Conservation (phyloP, 2,113 vertebrate species). For the Brachyhypopomus occidentalis region DNA sequence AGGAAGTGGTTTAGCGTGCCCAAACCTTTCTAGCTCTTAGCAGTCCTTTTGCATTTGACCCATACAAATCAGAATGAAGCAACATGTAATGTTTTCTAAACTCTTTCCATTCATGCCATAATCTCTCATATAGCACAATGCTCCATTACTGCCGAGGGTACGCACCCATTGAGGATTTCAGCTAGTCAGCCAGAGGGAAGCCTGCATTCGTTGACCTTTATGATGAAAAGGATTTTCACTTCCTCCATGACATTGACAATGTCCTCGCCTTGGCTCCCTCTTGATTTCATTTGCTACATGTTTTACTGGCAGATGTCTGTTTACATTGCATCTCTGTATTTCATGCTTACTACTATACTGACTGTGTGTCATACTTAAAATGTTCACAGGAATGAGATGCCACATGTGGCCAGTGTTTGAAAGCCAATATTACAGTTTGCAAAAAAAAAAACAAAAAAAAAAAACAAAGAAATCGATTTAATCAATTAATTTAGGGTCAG, state of each 20-base stretch:
- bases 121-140: background rate
- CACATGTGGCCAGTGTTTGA: background rate
- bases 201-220: conserved; percentile 9
- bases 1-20: too few species aligned
- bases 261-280: background rate
- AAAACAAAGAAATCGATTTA: background rate
- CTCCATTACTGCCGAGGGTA: background rate
- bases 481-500: background rate
- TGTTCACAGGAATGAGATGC: background rate
- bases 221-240: conserved; percentile 18
- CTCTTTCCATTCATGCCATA: background rate
- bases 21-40: too few species aligned
- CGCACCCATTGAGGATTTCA: background rate
- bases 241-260: background rate
- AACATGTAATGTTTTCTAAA: background rate
- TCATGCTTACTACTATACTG: background rate
- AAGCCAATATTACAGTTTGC: background rate
- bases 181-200: background rate
- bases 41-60: too few species aligned
- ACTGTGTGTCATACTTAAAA: background rate
- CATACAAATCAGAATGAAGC: too few species aligned
- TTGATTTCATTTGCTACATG: background rate
- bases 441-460: background rate
- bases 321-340: background rate
- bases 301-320: background rate